phyloP scores from a whole-genome alignment of 2,113 vertebrate genomes.

The Crypturellus undulatus region DNA sequence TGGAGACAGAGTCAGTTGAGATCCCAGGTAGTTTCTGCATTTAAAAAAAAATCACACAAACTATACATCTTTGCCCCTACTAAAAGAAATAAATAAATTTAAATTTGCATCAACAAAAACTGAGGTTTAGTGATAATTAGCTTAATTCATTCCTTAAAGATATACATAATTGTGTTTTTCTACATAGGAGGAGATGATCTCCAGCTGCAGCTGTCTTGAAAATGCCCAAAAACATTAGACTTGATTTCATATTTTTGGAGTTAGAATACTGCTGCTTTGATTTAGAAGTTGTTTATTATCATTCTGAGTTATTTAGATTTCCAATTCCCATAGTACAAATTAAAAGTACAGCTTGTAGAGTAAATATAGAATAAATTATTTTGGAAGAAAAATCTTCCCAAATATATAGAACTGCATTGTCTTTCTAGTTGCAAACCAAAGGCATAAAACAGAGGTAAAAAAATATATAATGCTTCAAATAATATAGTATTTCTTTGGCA shows the following conservation, averaged over 20 bases:
- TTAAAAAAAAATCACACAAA: not conserved
- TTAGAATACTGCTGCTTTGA: slow-evolving; percentile 33
- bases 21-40: slow-evolving; percentile 62
- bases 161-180: slow-evolving; percentile 64
- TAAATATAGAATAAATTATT: not conserved
- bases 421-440: not conserved
- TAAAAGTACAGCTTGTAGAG: not conserved
- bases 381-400: not conserved
- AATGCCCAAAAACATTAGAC: slow-evolving; percentile 58
- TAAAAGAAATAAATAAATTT: not conserved
- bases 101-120: slow-evolving; percentile 31
- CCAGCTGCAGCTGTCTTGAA: slow-evolving; percentile 62
- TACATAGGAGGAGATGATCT: slow-evolving; percentile 44
- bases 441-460: not conserved
- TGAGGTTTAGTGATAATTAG: slow-evolving; percentile 51
- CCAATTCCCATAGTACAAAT: not conserved
- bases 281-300: slow-evolving; percentile 32
- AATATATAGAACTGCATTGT: not conserved
- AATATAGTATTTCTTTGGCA: not conserved
- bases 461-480: not conserved
- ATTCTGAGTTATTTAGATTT: slow-evolving; percentile 25
- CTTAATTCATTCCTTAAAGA: slow-evolving; percentile 65
- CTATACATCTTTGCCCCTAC: not conserved
- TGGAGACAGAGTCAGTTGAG: slow-evolving; percentile 59
- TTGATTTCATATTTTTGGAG: slow-evolving; percentile 60